Evolutionary conservation across 2,113 vertebrate species (phyloP).

Genomic region (Pseudopipra pipra): DNA sequence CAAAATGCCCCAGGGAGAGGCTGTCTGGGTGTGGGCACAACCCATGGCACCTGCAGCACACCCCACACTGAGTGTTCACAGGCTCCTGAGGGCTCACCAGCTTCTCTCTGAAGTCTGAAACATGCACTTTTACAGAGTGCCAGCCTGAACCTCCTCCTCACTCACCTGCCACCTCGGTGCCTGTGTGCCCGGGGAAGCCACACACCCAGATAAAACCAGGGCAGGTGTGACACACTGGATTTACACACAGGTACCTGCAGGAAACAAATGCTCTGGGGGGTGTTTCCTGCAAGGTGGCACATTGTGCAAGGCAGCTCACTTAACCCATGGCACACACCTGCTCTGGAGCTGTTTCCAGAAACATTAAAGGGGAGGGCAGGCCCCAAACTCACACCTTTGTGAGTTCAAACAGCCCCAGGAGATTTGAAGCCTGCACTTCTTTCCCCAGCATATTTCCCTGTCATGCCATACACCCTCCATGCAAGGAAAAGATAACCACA

Average conservation of each 20-base stretch:
- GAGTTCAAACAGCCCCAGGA: not conserved
- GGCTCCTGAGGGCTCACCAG: not conserved
- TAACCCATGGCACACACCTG: not conserved
- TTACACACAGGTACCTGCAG: not conserved
- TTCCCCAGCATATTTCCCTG: not conserved
- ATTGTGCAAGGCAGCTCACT: not conserved
- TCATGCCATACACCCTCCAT: not conserved
- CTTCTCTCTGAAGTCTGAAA: not conserved
- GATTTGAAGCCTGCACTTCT: not conserved
- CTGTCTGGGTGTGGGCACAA: not conserved
- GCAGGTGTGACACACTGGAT: not conserved
- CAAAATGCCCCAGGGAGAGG: too few relatives aligned
- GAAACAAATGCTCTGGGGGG: not conserved
- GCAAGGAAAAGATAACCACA: not conserved
- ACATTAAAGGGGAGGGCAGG: not conserved
- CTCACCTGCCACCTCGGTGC: accelerated
- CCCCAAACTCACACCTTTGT: not conserved
- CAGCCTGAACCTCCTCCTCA: not conserved
- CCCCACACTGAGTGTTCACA: not conserved
- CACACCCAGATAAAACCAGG: too few relatives aligned
- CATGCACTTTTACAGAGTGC: not conserved
- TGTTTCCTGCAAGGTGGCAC: not conserved
- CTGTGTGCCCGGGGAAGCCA: accelerated
- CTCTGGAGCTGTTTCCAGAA: not conserved
- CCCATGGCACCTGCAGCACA: accelerated